These are phyloP conservation scores for Thalassophryne amazonica DNA, from an alignment of 2,797 vertebrate species.

Conservation along the genomic window DNA sequence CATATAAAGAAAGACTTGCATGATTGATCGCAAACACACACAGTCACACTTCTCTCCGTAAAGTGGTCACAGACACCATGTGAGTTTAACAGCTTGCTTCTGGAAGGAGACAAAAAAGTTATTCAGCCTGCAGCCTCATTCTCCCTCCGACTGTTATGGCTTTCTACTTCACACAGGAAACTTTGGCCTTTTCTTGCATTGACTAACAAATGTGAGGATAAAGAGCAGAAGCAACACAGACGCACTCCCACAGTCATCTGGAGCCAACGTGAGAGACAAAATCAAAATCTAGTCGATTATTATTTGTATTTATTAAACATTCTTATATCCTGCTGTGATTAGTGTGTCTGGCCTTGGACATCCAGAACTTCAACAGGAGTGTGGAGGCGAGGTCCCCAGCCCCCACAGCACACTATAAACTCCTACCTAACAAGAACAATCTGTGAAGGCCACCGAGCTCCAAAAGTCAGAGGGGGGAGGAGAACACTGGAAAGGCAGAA, in stretches of 20 bases:
- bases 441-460: conserved; percentile 71
- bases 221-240: too few relatives aligned
- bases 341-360: conserved; percentile 16
- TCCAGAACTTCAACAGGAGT: conserved; percentile 38
- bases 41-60: conserved; percentile 19
- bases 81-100: conserved; percentile 34
- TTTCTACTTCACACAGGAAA: conserved; percentile 63
- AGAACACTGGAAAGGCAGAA: conserved; percentile 51
- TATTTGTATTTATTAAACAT: neutral
- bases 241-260: too few relatives aligned
- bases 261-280: too few relatives aligned
- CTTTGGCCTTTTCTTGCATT: conserved; percentile 70
- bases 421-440: conserved; percentile 89
- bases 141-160: conserved; percentile 18
- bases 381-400: conserved; percentile 45
- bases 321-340: neutral
- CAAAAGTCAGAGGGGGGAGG: conserved; percentile 55
- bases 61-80: conserved; percentile 42
- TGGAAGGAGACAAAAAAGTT: conserved; percentile 51
- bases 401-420: conserved; percentile 76
- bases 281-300: too few relatives aligned
- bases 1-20: conserved; percentile 68
- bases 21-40: conserved; percentile 37
- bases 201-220: too few relatives aligned
- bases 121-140: neutral